These are phyloP conservation scores for Epizoanthus illoricatus DNA, from an alignment of 92 coral and sea anemone genomes.

Conservation along the genomic window DNA sequence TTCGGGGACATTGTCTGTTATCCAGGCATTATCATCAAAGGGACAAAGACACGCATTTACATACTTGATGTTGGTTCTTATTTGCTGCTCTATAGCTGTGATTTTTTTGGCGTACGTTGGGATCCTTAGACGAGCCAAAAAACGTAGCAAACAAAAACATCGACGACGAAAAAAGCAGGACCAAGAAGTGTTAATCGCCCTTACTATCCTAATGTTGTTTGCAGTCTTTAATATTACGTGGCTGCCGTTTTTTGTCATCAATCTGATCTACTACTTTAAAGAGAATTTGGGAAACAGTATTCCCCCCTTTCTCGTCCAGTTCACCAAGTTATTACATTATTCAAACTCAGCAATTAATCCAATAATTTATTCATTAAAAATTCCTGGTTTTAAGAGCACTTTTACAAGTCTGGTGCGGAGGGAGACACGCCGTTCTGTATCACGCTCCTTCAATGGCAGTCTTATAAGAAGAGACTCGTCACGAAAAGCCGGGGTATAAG, in stretches of 20 bases:
- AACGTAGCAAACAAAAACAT: constrained; percentile 44
- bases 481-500: constrained; percentile 33
- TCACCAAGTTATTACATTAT: constrained; percentile 73
- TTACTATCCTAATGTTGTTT: constrained; percentile 68
- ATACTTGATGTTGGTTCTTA: constrained; percentile 49
- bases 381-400: constrained; percentile 78
- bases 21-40: constrained; percentile 44
- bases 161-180: constrained; percentile 56
- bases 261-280: constrained; percentile 56
- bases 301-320: constrained; percentile 50
- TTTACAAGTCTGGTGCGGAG: constrained; percentile 57
- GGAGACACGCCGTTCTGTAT: constrained; percentile 44
- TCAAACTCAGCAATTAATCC: constrained; percentile 87
- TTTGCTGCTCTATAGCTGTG: constrained; percentile 53
- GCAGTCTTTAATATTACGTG: constrained; percentile 70
- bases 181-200: constrained; percentile 64
- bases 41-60: constrained; percentile 54
- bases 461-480: constrained; percentile 60
- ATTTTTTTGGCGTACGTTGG: constrained; percentile 65
- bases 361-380: constrained; percentile 73
- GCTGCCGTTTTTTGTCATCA: constrained; percentile 73
- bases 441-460: constrained; percentile 46
- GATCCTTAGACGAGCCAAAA: constrained; percentile 61
- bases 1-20: constrained; percentile 58
- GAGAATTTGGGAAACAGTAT: constrained; percentile 34